Base-by-base conservation (phyloP, 2,888 invertebrate genomes). In the Pandemis corylana region DNA sequence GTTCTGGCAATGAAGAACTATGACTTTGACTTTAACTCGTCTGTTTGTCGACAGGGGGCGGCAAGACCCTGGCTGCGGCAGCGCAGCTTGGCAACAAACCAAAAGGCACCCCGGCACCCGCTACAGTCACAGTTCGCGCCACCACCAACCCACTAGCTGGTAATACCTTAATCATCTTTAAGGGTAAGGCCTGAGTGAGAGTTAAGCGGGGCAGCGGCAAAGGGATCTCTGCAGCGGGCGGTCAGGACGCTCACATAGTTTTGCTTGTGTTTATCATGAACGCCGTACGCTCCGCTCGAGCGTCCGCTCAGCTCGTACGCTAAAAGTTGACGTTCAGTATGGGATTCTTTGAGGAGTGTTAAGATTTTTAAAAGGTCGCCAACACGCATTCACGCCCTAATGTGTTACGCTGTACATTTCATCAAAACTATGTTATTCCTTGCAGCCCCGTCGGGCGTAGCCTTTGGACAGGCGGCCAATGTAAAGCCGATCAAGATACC, bases 11-110 rank as follows among this genome's bases (percentile, higher is more conserved):
- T 36, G 28, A 4, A 36, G 28, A 36, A 36, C 28, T 46, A 12
- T 10, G 9, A 12, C 51, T 20, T 20, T 20, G 20, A 20, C 0
- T 20, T 20, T n/a, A 56, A 56, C 56, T 56, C 9, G 56, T 20
- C 2, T 7, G 2, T 56, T 56, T 56, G 20, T 44, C 12, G 2
- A n/a, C 84, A 97, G 98, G 98, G 81, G 98, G 98, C 13, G 98
- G 98, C 15, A 98, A 97, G 87, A 97, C 97, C 84, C 92, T 98
- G 85, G 97, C 97, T 5, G 97, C 98, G n/a, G 97, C 97, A 0
- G 96, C 96, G 0, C 95, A 95, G 20, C 94, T 96, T 84, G 95
- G 94, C 44, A 95, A 92, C 82, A 95, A 93, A 72, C 81, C 92
- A 69, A 96, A 96, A 78, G 95, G 95, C 76, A 90, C 92, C 62